phyloP scores from a whole-genome alignment of 2,797 vertebrate species.

The Chaunax sp. region DNA sequence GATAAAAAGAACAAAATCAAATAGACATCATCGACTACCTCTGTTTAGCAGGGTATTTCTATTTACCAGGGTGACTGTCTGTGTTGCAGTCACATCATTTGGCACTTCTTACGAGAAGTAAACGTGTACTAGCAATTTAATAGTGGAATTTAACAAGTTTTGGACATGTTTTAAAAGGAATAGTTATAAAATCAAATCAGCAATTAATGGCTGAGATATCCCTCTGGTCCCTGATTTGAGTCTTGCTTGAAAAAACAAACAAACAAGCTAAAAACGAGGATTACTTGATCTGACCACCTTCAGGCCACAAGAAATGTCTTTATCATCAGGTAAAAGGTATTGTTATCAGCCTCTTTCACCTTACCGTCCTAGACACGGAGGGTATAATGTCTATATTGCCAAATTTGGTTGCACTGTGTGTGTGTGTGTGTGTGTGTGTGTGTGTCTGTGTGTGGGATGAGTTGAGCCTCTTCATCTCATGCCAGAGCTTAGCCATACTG shows the following conservation, averaged over 20 bases:
- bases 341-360: conserved; percentile 20
- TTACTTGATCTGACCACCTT: conserved; percentile 7
- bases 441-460: conserved; percentile 34
- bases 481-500: conserved; percentile 74
- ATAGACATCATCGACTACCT: background rate
- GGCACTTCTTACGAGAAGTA: no score
- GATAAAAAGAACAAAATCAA: background rate
- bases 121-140: no score
- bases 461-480: conserved; percentile 54
- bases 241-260: no score
- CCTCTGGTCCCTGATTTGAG: background rate
- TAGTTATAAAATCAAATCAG: no score
- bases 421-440: conserved; percentile 24
- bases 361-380: background rate
- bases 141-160: no score
- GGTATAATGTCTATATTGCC: background rate
- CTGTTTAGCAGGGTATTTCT: no score
- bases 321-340: conserved; percentile 3
- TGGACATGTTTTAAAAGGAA: no score
- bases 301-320: conserved; percentile 20
- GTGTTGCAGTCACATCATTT: background rate
- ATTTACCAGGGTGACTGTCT: background rate
- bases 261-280: background rate
- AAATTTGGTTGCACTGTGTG: conserved; percentile 9
- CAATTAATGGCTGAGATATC: no score